Evolutionary conservation across 1,140 invertebrate species (phyloP).

Genomic region (Ptiloglossa arizonensis): DNA sequence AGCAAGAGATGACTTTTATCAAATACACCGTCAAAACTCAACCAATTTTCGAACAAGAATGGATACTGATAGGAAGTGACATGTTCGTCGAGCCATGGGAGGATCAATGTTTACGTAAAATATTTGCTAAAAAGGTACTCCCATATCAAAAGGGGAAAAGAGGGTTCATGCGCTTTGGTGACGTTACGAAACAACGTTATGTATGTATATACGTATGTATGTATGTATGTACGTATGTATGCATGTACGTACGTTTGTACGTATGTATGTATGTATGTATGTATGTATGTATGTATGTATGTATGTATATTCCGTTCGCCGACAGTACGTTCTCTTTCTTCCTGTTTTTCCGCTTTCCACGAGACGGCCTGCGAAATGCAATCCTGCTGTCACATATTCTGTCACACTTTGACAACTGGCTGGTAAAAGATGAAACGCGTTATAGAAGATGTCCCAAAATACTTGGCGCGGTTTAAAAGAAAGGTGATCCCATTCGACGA

Average conservation of each 20-base stretch:
- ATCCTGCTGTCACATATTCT: slow-evolving; percentile 61
- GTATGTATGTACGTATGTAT: neutral
- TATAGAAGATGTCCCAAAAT: slow-evolving; percentile 13
- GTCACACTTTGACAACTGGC: slow-evolving; percentile 57
- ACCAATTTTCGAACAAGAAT: neutral
- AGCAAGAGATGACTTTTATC: too few species aligned
- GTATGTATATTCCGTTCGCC: neutral
- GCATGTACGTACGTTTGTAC: neutral
- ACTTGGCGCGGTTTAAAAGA: neutral
- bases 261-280: neutral
- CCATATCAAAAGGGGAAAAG: neutral
- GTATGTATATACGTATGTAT: neutral
- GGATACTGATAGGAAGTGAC: neutral
- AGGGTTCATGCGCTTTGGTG: slow-evolving; percentile 19
- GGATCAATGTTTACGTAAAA: neutral
- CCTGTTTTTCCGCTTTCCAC: slow-evolving; percentile 32
- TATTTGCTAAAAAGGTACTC: neutral
- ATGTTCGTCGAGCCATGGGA: neutral
- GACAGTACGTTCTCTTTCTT: slow-evolving; percentile 12
- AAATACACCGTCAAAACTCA: neutral
- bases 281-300: neutral
- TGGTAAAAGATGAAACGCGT: slow-evolving; percentile 20
- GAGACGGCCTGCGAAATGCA: slow-evolving; percentile 52
- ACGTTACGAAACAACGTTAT: slow-evolving; percentile 28
- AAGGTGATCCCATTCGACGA: neutral